These are phyloP conservation scores for Lampris megalopsis DNA, from an alignment of 2,113 vertebrate species.

Conservation along the genomic window DNA sequence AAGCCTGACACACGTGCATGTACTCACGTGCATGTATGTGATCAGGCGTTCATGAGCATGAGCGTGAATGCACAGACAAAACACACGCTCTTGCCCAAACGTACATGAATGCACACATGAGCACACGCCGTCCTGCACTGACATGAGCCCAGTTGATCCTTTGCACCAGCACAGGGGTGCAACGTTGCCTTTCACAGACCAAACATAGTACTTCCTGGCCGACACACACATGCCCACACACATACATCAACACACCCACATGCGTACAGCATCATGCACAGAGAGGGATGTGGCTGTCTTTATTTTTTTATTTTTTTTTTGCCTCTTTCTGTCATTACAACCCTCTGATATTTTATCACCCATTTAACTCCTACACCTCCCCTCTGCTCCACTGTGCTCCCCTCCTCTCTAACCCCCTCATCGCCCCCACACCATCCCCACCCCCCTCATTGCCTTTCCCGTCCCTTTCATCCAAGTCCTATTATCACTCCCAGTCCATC, in stretches of 20 bases:
- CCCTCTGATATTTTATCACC: conserved; percentile 63
- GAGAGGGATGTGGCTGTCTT: conserved; percentile 27
- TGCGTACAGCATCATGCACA: conserved; percentile 25
- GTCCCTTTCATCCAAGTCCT: conserved; percentile 62
- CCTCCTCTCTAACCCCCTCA: conserved; percentile 50
- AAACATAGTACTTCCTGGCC: neutral
- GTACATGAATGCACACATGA: conserved; percentile 24
- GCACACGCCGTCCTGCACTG: conserved; percentile 18
- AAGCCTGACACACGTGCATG: conserved; percentile 59
- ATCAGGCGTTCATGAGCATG: conserved; percentile 3
- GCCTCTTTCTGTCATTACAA: conserved; percentile 49
- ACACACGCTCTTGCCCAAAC: neutral
- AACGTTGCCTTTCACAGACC: neutral
- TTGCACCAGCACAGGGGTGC: conserved; percentile 38
- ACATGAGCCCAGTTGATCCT: conserved; percentile 6
- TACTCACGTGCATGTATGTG: neutral
- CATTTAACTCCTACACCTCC: conserved; percentile 53
- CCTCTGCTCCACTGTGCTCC: conserved; percentile 7
- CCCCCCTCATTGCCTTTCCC: conserved; percentile 61
- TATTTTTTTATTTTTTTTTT: conserved; percentile 13
- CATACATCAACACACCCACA: conserved; percentile 21
- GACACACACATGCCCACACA: conserved; percentile 33
- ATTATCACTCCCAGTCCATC: conserved; percentile 74
- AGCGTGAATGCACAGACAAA: conserved; percentile 16
- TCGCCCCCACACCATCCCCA: conserved; percentile 57